Evolutionary conservation across 92 coral and sea anemone species (phyloP).

Genomic region (Blastomussa wellsi): DNA sequence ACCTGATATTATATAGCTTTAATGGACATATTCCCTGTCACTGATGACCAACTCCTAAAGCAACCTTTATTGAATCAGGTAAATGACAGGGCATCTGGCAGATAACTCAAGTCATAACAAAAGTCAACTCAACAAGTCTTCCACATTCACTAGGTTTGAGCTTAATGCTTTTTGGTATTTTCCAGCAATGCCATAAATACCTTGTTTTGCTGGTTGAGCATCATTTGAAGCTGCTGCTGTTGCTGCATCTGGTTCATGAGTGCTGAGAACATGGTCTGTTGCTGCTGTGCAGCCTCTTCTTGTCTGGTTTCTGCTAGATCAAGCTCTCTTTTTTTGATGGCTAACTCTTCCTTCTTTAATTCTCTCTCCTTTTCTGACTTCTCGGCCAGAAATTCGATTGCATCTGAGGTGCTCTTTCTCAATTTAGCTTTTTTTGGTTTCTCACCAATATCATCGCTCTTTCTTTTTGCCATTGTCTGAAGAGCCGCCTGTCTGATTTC

Average conservation of each 20-base stretch:
- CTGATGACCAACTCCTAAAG: neutral
- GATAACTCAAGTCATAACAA: conserved; percentile 36
- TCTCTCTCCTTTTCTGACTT: too few relatives aligned
- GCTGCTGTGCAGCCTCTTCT: too few relatives aligned
- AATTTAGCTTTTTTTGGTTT: conserved; percentile 25
- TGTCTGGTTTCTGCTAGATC: too few relatives aligned
- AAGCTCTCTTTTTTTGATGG: too few relatives aligned
- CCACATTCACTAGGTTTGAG: conserved; percentile 35
- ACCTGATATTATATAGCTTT: too few relatives aligned
- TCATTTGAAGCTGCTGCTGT: neutral
- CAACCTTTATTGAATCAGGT: neutral
- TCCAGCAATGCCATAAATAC: conserved; percentile 46
- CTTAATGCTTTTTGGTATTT: conserved; percentile 15
- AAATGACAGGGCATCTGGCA: neutral
- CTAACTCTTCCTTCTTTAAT: too few relatives aligned
- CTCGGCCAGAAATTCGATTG: conserved; percentile 38
- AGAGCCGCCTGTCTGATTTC: conserved; percentile 51
- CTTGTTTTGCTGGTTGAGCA: conserved; percentile 7
- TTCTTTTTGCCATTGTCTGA: conserved; percentile 31
- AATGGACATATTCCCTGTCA: neutral
- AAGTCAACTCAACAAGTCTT: conserved; percentile 41
- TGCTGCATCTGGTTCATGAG: too few relatives aligned
- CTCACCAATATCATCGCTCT: conserved; percentile 41
- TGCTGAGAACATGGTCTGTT: too few relatives aligned
- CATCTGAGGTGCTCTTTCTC: conserved; percentile 47